phyloP scores from a whole-genome alignment of 2,888 invertebrate species.

The Coecobrya sp. region DNA sequence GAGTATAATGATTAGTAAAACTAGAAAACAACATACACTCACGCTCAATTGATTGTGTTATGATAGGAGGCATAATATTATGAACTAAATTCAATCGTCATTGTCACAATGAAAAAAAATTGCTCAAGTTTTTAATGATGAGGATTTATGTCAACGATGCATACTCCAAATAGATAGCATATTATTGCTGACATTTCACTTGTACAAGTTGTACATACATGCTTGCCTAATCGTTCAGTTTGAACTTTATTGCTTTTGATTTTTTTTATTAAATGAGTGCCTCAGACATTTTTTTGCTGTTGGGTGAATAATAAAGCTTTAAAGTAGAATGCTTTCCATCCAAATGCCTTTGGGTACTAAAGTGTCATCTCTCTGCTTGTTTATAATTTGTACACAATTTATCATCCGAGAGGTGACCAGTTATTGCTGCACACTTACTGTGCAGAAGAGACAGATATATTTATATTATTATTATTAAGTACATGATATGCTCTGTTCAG shows the following conservation, averaged over 20 bases:
- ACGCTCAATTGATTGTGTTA: not conserved
- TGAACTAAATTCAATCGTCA: not conserved
- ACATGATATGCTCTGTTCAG: not conserved
- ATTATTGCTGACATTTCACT: not conserved
- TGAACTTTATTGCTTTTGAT: not conserved
- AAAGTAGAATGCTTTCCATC: too few species aligned
- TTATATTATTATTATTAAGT: not conserved
- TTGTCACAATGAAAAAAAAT: not conserved
- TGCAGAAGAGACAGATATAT: not conserved
- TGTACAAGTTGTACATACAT: not conserved
- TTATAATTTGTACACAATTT: not conserved
- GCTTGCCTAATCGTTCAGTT: not conserved
- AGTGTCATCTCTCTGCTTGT: not conserved
- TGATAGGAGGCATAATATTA: not conserved
- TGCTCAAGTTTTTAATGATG: not conserved
- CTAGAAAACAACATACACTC: not conserved
- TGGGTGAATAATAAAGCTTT: not conserved
- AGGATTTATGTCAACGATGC: slow-evolving; percentile 22
- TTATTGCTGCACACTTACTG: slow-evolving; percentile 8
- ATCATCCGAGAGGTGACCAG: not conserved
- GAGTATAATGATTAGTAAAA: not conserved
- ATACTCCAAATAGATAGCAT: slow-evolving; percentile 16
- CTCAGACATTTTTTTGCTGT: not conserved
- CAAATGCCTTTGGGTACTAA: not conserved
- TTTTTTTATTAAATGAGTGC: not conserved